These are phyloP conservation scores for Peromyscus melanophrys DNA, from an alignment of 2,797 vertebrate species.

Conservation along the genomic window DNA sequence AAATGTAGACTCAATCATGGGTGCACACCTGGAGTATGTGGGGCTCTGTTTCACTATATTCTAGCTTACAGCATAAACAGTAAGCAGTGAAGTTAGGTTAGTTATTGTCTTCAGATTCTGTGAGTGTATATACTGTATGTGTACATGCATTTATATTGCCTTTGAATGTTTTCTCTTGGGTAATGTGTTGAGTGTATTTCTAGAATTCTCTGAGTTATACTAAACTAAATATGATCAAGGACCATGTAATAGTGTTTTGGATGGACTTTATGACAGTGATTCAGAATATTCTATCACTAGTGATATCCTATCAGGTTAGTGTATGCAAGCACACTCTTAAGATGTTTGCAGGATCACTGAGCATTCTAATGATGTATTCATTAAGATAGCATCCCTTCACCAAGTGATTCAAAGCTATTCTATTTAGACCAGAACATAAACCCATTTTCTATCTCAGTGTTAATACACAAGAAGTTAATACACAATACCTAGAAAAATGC, in stretches of 20 bases:
- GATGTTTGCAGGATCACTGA: not conserved
- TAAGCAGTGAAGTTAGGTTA: not conserved
- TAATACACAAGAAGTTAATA: not conserved
- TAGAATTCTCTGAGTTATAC: not conserved
- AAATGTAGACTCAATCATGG: not conserved
- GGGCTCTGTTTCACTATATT: not conserved
- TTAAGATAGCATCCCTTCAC: not conserved
- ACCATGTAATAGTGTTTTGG: not conserved
- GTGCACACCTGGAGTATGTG: fast-evolving
- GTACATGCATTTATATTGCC: not conserved
- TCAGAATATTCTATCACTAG: not conserved
- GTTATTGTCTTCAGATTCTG: slow-evolving; percentile 9
- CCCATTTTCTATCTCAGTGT: not conserved
- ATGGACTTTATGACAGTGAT: too few relatives aligned
- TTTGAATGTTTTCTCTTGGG: not conserved
- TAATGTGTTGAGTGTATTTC: not conserved
- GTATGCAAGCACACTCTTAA: not conserved
- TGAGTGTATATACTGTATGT: not conserved
- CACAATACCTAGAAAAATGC: not conserved
- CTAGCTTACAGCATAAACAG: not conserved
- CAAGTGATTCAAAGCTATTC: not conserved
- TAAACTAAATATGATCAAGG: not conserved
- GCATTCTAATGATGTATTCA: not conserved
- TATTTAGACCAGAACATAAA: not conserved
- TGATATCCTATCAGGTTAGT: not conserved